Conservation (phyloP, 2,113 vertebrate species). For the Pteropus alecto region DNA sequence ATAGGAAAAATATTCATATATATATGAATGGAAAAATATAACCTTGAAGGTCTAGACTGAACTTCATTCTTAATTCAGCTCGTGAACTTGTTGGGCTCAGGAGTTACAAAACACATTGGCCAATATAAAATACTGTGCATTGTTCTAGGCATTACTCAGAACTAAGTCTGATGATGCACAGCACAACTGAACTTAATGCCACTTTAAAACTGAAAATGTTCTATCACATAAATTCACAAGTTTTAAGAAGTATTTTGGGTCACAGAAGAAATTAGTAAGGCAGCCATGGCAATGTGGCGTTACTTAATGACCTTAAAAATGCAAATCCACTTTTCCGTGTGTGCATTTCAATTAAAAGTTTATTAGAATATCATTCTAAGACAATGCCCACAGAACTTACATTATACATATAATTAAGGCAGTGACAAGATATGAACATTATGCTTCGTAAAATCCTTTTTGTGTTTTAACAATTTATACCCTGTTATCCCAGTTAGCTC, state of each 20-base stretch:
- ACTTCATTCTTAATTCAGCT: constrained; percentile 37
- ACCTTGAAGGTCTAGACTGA: not conserved
- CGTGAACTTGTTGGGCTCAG: not conserved
- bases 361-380: not conserved
- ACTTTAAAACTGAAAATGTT: constrained; percentile 9
- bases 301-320: constrained; percentile 18
- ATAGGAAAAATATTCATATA: not conserved
- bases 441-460: constrained; percentile 1
- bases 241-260: constrained; percentile 13
- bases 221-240: not conserved
- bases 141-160: constrained; percentile 3
- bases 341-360: not conserved
- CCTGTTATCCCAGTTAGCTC: not conserved
- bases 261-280: not conserved
- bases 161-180: not conserved
- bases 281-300: not conserved
- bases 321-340: not conserved
- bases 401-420: not conserved
- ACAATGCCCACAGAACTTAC: not conserved
- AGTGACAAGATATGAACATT: not conserved
- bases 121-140: not conserved
- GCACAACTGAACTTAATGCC: not conserved
- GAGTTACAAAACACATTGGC: not conserved
- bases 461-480: constrained; percentile 27
- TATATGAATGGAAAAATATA: constrained; percentile 6